Percentiles rank a stretch among this genome's conserved stretches.
phyloP scores from a whole-genome alignment of 2,797 vertebrate genomes.

The Phyllotis vaccarum region DNA sequence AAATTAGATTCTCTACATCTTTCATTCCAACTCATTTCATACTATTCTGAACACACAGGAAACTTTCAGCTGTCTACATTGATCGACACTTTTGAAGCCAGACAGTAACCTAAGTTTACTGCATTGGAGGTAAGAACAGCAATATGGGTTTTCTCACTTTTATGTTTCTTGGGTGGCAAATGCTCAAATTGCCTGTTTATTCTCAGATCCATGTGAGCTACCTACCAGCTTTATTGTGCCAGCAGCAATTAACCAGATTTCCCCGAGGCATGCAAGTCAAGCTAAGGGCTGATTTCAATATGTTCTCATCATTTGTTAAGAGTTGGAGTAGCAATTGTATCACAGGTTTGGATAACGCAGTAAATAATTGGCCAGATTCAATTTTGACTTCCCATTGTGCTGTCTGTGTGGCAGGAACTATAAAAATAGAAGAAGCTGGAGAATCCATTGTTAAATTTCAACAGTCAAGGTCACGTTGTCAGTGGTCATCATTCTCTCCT shows the following conservation, averaged over 20 bases:
- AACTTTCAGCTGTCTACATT: background rate
- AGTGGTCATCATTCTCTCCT: background rate
- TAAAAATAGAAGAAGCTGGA: slow-evolving; percentile 26
- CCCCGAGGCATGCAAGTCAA: background rate
- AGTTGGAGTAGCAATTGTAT: background rate
- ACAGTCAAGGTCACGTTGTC: background rate
- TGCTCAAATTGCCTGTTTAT: background rate
- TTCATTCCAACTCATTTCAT: background rate
- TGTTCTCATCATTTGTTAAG: background rate
- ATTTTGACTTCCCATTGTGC: background rate
- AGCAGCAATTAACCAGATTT: background rate
- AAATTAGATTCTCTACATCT: background rate
- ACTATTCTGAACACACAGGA: background rate
- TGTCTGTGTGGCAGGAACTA: background rate
- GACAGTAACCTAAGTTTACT: background rate
- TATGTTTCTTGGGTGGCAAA: background rate
- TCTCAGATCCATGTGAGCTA: background rate
- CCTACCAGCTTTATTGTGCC: background rate
- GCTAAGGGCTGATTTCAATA: background rate
- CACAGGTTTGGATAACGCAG: background rate
- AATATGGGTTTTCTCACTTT: background rate
- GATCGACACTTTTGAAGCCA: background rate
- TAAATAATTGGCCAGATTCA: background rate
- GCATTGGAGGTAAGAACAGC: background rate
- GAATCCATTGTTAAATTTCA: background rate